Evolutionary conservation across 1,140 invertebrate species (phyloP).

Genomic region (Lerema accius): DNA sequence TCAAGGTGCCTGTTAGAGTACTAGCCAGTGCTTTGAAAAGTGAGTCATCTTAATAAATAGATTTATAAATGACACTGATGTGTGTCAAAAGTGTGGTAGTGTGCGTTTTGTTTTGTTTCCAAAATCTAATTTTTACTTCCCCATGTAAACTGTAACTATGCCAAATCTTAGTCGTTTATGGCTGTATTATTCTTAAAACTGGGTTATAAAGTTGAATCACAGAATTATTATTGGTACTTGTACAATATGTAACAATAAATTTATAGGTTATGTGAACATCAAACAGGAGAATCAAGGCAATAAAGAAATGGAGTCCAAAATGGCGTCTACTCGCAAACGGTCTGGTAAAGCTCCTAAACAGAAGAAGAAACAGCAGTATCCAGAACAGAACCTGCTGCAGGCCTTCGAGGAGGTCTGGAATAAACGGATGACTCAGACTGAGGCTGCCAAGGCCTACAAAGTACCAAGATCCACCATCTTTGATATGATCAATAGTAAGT

Average conservation of each 20-base stretch:
- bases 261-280: not conserved
- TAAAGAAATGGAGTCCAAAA: not conserved
- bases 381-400: not conserved
- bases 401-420: slow-evolving; percentile 9
- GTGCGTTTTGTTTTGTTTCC: too few species aligned
- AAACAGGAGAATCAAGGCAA: slow-evolving; percentile 25
- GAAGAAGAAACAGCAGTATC: not conserved
- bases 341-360: not conserved
- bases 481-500: slow-evolving; percentile 3
- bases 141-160: too few species aligned
- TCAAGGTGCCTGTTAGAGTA: slow-evolving; percentile 32
- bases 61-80: too few species aligned
- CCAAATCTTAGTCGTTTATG: too few species aligned
- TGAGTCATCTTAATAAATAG: too few species aligned
- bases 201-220: too few species aligned
- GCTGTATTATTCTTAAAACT: too few species aligned
- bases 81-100: too few species aligned
- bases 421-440: not conserved
- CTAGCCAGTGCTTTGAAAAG: slow-evolving; percentile 35
- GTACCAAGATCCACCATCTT: slow-evolving; percentile 5
- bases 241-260: too few species aligned
- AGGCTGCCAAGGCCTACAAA: not conserved
- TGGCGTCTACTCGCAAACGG: not conserved
- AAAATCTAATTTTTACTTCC: too few species aligned
- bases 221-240: too few species aligned